Conservation (phyloP, 2,113 vertebrate genomes). For the Dryoscopus gambensis region DNA sequence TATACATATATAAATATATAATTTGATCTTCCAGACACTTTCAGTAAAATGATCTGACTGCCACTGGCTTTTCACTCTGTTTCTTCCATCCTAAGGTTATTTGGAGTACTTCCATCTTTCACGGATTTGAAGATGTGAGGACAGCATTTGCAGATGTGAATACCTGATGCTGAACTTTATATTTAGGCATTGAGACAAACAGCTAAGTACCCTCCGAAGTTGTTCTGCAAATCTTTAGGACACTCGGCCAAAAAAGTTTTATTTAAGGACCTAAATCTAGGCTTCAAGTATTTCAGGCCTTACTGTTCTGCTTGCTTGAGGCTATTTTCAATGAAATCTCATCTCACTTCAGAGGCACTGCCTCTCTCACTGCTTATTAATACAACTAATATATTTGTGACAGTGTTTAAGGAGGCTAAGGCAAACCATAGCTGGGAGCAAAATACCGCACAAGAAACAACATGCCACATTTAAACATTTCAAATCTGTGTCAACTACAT, state of each 20-base stretch:
- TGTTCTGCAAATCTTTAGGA: not conserved
- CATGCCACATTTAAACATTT: not conserved
- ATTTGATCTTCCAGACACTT: not conserved
- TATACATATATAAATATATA: not conserved
- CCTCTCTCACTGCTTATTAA: not conserved
- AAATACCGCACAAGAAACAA: not conserved
- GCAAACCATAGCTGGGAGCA: not conserved
- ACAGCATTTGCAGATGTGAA: not conserved
- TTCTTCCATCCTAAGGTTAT: not conserved
- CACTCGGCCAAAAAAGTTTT: not conserved
- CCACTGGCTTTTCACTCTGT: not conserved
- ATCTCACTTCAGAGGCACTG: not conserved
- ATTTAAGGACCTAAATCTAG: not conserved
- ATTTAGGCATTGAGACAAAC: not conserved
- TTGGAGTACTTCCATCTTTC: not conserved
- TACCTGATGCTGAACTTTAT: not conserved
- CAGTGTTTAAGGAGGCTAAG: not conserved
- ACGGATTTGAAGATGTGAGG: not conserved
- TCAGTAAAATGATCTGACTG: constrained; percentile 6
- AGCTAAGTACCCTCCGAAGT: not conserved
- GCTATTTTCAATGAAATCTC: not conserved
- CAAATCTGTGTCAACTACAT: not conserved
- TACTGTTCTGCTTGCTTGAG: not conserved
- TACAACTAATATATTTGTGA: not conserved
- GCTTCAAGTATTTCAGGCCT: not conserved